These are phyloP conservation scores for Riptortus pedestris DNA, from an alignment of 1,140 invertebrate genomes.

Conservation along the genomic window DNA sequence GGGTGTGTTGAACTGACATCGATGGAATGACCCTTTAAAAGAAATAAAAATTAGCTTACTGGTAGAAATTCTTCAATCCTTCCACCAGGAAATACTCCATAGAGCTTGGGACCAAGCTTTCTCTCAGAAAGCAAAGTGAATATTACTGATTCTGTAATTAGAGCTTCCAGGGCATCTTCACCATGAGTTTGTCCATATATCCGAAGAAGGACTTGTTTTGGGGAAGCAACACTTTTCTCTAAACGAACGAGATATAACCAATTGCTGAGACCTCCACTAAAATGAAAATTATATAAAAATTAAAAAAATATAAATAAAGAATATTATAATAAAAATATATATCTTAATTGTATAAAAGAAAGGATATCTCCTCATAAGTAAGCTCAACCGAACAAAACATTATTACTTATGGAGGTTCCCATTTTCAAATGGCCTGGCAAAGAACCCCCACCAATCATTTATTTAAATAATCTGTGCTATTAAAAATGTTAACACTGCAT, in stretches of 20 bases:
- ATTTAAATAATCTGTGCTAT: no score
- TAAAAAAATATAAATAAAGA: constrained; percentile 7
- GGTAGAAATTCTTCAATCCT: constrained; percentile 94
- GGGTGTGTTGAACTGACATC: no score
- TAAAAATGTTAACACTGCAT: no score
- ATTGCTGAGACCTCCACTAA: constrained; percentile 67
- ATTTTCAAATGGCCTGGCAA: no score
- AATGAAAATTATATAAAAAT: constrained; percentile 32
- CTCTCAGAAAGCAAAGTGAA: constrained; percentile 88
- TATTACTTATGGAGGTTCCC: no score
- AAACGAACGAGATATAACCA: constrained; percentile 69
- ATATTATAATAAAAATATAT: no score
- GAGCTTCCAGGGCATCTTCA: constrained; percentile 67
- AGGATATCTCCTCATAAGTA: background rate
- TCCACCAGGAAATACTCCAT: constrained; percentile 91
- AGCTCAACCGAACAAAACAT: no score
- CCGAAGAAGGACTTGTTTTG: constrained; percentile 65
- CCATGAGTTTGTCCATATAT: constrained; percentile 86
- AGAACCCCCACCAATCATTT: no score
- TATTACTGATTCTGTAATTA: constrained; percentile 90
- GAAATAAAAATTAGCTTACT: no score
- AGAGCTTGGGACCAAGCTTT: constrained; percentile 82
- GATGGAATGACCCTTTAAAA: no score
- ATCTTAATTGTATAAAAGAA: no score
- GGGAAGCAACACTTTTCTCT: constrained; percentile 43